A percentile compares a stretch with the other conserved stretches of the same genome.
These are phyloP conservation scores for Limulus polyphemus DNA, from an alignment of 2,888 invertebrate genomes.

Conservation along the genomic window DNA sequence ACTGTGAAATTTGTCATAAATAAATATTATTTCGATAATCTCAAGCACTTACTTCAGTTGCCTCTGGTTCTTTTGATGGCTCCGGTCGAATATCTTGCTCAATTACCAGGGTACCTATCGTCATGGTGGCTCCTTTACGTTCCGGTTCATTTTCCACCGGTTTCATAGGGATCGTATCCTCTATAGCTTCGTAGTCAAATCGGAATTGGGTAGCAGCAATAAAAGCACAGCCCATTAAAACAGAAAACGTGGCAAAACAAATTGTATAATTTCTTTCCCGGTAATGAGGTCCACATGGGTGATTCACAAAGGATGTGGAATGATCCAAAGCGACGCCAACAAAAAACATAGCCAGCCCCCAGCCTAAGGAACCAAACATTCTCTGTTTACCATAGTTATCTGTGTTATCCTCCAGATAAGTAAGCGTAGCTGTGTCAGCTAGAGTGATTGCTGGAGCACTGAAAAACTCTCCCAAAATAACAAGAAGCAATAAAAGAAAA, in stretches of 20 bases:
- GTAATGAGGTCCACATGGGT: constrained; percentile 65
- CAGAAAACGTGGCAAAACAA: constrained; percentile 94
- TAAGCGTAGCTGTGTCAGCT: constrained; percentile 74
- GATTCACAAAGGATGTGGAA: constrained; percentile 76
- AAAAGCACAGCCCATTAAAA: constrained; percentile 88
- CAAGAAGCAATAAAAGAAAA: constrained; percentile 77
- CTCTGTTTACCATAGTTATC: constrained; percentile 82
- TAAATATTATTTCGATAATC: not conserved
- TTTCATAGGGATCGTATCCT: constrained; percentile 21
- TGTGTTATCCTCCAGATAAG: constrained; percentile 45
- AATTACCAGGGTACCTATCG: not conserved
- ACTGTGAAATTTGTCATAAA: not conserved
- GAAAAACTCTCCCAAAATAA: constrained; percentile 95
- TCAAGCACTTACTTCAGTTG: not conserved
- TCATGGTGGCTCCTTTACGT: not conserved
- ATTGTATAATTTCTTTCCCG: constrained; percentile 97
- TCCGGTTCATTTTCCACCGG: constrained; percentile 13
- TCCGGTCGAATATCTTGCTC: not conserved
- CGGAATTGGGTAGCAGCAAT: constrained; percentile 77
- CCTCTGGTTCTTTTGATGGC: not conserved
- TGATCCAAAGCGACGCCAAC: constrained; percentile 93
- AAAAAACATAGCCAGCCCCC: constrained; percentile 98
- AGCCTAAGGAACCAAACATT: constrained; percentile 95
- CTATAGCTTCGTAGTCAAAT: constrained; percentile 40
- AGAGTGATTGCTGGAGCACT: constrained; percentile 87